These are phyloP conservation scores for Castor canadensis DNA, from an alignment of 2,113 vertebrate species.

Conservation along the genomic window DNA sequence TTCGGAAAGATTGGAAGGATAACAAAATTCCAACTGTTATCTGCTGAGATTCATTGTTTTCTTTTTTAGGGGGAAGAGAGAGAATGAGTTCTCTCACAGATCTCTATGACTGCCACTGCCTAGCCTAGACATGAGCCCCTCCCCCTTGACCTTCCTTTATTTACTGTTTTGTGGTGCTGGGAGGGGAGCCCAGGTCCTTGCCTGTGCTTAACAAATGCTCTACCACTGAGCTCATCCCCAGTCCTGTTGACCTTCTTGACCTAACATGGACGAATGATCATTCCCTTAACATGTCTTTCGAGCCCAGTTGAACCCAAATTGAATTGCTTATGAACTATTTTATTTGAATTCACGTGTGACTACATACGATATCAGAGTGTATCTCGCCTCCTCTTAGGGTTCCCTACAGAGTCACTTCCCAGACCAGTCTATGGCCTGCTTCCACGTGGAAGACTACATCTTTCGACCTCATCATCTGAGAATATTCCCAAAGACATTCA, in stretches of 20 bases:
- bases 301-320: background rate
- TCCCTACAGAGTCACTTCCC: background rate
- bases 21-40: background rate
- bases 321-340: background rate
- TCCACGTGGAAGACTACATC: background rate
- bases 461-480: background rate
- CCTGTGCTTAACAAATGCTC: too few relatives aligned
- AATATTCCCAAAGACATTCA: background rate
- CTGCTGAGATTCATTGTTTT: background rate
- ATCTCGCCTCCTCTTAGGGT: background rate
- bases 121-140: background rate
- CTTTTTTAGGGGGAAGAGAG: accelerated
- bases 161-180: too few relatives aligned
- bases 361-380: background rate
- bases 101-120: background rate
- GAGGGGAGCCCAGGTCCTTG: too few relatives aligned
- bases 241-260: background rate
- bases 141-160: background rate
- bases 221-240: too few relatives aligned
- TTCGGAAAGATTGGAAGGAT: background rate
- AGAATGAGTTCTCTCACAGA: background rate
- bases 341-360: background rate
- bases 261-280: background rate
- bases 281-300: background rate
- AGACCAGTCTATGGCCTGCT: background rate